Conservation (phyloP, 1,140 invertebrate species). For the Arion vulgaris region DNA sequence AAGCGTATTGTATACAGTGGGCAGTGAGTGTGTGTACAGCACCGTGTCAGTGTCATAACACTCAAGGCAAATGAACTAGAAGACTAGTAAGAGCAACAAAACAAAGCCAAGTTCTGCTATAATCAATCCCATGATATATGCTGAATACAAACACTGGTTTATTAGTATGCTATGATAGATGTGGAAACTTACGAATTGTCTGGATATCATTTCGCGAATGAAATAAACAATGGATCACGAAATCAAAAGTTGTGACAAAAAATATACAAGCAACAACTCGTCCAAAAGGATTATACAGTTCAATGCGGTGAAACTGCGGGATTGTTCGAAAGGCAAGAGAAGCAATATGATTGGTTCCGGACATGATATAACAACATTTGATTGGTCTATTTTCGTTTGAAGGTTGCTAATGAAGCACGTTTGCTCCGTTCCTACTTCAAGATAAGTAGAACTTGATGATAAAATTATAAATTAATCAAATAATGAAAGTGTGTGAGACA, state of each 20-base stretch:
- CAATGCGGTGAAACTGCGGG: conserved; percentile 2
- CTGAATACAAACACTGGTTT: no score
- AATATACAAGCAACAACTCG: background rate
- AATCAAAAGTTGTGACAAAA: background rate
- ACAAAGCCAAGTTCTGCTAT: no score
- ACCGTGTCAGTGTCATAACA: no score
- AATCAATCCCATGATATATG: no score
- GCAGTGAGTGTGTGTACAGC: no score
- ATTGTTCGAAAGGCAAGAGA: background rate
- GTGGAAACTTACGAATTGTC: background rate
- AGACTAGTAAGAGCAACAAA: no score
- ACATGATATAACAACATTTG: background rate
- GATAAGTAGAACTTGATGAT: no score
- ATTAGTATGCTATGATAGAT: background rate
- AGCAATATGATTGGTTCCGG: background rate
- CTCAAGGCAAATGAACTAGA: no score
- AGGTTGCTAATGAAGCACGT: conserved; percentile 17
- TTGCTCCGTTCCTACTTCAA: conserved; percentile 11
- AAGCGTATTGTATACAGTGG: no score
- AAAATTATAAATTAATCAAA: no score
- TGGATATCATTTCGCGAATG: background rate
- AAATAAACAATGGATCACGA: background rate
- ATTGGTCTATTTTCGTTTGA: background rate
- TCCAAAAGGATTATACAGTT: background rate
- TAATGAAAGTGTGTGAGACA: no score